Percentiles rank a stretch among this genome's conserved stretches.
Conservation (phyloP, 2,113 vertebrate species). For the Nerophis lumbriciformis region DNA sequence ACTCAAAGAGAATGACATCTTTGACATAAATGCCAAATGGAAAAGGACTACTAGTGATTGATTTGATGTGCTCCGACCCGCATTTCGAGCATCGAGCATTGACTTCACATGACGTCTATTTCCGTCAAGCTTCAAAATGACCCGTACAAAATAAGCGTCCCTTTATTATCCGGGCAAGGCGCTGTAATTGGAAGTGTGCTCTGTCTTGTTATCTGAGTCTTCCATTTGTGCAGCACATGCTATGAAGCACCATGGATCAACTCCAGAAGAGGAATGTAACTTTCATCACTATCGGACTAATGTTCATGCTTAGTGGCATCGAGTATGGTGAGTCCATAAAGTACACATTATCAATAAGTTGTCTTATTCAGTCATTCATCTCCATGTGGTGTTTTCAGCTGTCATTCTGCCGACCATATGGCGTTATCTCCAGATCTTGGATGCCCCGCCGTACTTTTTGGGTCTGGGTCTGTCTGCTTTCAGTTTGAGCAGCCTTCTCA, state of each 20-base stretch:
- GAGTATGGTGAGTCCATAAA: slow-evolving; percentile 75
- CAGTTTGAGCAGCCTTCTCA: slow-evolving; percentile 74
- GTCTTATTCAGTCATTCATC: slow-evolving; percentile 20
- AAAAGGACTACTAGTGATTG: background rate
- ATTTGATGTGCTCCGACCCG: background rate
- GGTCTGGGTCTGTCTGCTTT: slow-evolving; percentile 79
- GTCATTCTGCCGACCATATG: slow-evolving; percentile 82
- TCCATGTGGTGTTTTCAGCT: slow-evolving; percentile 47
- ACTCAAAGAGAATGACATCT: slow-evolving; percentile 42
- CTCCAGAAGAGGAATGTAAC: slow-evolving; percentile 68
- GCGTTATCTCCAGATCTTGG: slow-evolving; percentile 76
- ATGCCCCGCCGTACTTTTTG: slow-evolving; percentile 77
- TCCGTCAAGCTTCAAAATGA: slow-evolving; percentile 15
- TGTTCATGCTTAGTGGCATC: slow-evolving; percentile 77
- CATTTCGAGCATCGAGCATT: background rate
- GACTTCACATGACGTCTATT: background rate
- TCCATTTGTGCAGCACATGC: slow-evolving; percentile 14
- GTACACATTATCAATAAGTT: slow-evolving; percentile 9
- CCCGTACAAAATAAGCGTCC: slow-evolving; percentile 28
- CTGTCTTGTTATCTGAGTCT: slow-evolving; percentile 50
- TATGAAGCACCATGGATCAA: slow-evolving; percentile 61
- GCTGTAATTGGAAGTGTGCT: slow-evolving; percentile 55
- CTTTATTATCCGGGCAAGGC: slow-evolving; percentile 24
- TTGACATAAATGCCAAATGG: slow-evolving; percentile 24
- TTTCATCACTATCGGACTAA: slow-evolving; percentile 72